These are phyloP conservation scores for Plecotus auritus DNA, from an alignment of 2,113 vertebrate genomes.

Conservation along the genomic window DNA sequence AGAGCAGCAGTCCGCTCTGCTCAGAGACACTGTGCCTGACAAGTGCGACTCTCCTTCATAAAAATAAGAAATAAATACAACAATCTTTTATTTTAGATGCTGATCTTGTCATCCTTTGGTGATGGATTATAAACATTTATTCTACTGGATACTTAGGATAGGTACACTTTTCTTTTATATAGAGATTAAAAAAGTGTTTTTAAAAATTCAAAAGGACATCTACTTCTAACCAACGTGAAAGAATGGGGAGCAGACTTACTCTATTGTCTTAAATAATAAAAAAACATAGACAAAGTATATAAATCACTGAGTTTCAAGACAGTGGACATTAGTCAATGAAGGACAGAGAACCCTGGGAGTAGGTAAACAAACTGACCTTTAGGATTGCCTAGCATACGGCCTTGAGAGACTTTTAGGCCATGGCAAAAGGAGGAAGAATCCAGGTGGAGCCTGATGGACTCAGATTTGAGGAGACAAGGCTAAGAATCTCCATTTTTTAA, in stretches of 20 bases:
- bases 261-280: background rate
- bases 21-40: background rate
- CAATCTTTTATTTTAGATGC: background rate
- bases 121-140: background rate
- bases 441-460: too few relatives aligned
- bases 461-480: background rate
- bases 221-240: background rate
- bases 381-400: background rate
- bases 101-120: background rate
- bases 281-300: background rate
- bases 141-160: background rate
- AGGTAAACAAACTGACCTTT: background rate
- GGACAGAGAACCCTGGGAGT: background rate
- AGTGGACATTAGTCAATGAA: background rate
- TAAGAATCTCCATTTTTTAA: background rate
- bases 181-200: background rate
- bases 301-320: background rate
- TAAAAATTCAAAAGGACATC: background rate
- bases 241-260: background rate
- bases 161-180: background rate
- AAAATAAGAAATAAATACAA: background rate
- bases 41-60: background rate
- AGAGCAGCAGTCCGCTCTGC: background rate
- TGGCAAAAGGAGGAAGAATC: background rate
- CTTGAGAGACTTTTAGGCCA: background rate